Percentiles rank a stretch among this genome's conserved stretches.
phyloP scores from a whole-genome alignment of 2,113 vertebrate species.

The Hippolais icterina region DNA sequence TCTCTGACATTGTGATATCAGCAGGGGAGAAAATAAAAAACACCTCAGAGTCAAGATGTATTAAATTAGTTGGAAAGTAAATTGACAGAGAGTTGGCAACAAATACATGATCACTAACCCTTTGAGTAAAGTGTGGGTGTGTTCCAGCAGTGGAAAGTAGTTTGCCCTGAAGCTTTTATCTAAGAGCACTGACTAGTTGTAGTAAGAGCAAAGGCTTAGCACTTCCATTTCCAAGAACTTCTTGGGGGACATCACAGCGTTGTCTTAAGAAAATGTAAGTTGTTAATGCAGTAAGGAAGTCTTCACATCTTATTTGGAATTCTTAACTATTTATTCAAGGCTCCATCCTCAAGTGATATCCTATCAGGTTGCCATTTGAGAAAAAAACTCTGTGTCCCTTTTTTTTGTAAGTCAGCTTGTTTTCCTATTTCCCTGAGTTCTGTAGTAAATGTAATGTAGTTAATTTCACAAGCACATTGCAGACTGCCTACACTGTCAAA shows the following conservation, averaged over 20 bases:
- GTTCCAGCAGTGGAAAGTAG: not conserved
- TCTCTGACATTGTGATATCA: slow-evolving; percentile 6
- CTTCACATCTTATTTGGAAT: not conserved
- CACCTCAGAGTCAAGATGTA: slow-evolving; percentile 12
- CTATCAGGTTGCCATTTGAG: not conserved
- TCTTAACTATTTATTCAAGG: not conserved
- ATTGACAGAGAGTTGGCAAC: slow-evolving; percentile 29
- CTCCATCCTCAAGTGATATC: not conserved
- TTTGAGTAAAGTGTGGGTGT: not conserved
- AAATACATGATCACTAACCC: not conserved
- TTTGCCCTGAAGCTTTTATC: slow-evolving; percentile 13
- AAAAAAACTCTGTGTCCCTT: fast-evolving
- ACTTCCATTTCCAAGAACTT: not conserved
- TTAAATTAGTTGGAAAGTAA: slow-evolving; percentile 40
- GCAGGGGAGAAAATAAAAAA: slow-evolving; percentile 20
- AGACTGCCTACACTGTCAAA: not conserved
- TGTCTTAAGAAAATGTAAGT: not conserved
- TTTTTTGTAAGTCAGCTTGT: not conserved
- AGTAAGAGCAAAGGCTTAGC: not conserved
- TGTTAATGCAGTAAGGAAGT: not conserved
- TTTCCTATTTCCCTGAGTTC: not conserved
- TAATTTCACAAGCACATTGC: not conserved
- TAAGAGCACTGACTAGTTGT: not conserved
- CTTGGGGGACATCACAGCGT: not conserved
- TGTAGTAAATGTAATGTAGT: not conserved